Evolutionary conservation across 1,140 invertebrate genomes (phyloP).

Genomic region (Coenobita brevimanus): DNA sequence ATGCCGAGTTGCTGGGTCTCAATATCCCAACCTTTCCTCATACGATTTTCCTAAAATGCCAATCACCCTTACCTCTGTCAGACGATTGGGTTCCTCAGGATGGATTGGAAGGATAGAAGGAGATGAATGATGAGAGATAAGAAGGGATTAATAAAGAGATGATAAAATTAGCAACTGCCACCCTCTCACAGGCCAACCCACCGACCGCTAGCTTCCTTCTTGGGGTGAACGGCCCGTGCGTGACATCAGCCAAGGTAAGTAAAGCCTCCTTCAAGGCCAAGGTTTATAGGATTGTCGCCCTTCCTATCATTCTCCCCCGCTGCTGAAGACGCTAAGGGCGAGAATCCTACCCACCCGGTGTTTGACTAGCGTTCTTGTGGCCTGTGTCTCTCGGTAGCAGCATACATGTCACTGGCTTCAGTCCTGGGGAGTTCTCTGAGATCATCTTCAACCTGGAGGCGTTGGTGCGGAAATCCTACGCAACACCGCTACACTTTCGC

Average conservation of each 20-base stretch:
- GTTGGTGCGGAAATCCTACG: neutral
- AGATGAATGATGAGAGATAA: neutral
- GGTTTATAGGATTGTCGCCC: slow-evolving; percentile 21
- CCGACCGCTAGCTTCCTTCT: slow-evolving; percentile 62
- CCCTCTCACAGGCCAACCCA: neutral
- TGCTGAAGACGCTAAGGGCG: neutral
- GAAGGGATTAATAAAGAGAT: neutral
- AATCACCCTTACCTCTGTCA: neutral
- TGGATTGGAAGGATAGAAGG: neutral
- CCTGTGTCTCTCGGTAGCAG: slow-evolving; percentile 17
- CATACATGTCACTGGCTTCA: neutral
- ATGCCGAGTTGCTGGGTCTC: neutral
- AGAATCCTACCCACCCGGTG: neutral
- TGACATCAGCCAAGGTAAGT: slow-evolving; percentile 32
- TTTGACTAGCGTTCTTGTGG: neutral
- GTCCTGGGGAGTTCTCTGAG: neutral
- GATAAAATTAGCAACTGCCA: neutral
- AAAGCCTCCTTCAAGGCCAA: neutral
- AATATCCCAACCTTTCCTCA: neutral
- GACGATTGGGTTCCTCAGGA: neutral
- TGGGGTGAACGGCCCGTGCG: slow-evolving; percentile 61
- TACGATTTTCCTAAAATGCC: too few relatives aligned
- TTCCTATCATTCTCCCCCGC: neutral
- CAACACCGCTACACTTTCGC: neutral
- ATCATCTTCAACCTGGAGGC: slow-evolving; percentile 28